Conservation (phyloP, 1,140 invertebrate species). For the Oedothorax gibbosus region DNA sequence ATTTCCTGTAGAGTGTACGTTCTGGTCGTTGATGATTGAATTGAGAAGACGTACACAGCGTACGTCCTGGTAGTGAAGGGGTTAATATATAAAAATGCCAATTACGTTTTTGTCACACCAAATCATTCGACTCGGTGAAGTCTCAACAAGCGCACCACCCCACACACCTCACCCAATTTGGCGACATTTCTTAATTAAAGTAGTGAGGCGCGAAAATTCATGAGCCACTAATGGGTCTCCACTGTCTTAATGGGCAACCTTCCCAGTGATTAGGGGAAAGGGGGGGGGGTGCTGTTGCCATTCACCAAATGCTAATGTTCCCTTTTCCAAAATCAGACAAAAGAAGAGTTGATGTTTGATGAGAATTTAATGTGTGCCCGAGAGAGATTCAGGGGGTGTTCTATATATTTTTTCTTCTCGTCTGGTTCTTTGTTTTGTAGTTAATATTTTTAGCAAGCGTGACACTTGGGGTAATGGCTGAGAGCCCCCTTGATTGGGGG, state of each 20-base stretch:
- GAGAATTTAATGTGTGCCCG: slow-evolving; percentile 45
- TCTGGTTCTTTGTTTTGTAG: slow-evolving; percentile 14
- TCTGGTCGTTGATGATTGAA: too few relatives aligned
- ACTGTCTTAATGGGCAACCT: slow-evolving; percentile 48
- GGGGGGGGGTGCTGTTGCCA: not conserved
- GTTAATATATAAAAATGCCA: too few relatives aligned
- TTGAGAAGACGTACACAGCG: too few relatives aligned
- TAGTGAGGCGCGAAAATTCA: slow-evolving; percentile 53
- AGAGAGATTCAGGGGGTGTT: not conserved
- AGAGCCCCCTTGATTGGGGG: not conserved
- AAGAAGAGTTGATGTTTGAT: slow-evolving; percentile 56
- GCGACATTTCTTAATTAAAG: slow-evolving; percentile 44
- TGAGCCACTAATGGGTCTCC: slow-evolving; percentile 37
- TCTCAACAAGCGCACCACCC: too few relatives aligned
- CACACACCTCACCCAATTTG: too few relatives aligned
- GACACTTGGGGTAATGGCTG: slow-evolving; percentile 6
- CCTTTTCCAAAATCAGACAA: slow-evolving; percentile 21
- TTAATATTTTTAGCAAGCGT: slow-evolving; percentile 5
- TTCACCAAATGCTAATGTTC: slow-evolving; percentile 54
- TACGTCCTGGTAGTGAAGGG: too few relatives aligned
- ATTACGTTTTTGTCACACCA: too few relatives aligned
- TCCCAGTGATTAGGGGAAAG: slow-evolving; percentile 36
- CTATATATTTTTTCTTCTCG: not conserved
- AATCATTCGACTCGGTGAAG: too few relatives aligned
- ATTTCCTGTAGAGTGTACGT: too few relatives aligned